These are phyloP conservation scores for Mythimna albipuncta DNA, from an alignment of 2,888 invertebrate species.

Conservation along the genomic window DNA sequence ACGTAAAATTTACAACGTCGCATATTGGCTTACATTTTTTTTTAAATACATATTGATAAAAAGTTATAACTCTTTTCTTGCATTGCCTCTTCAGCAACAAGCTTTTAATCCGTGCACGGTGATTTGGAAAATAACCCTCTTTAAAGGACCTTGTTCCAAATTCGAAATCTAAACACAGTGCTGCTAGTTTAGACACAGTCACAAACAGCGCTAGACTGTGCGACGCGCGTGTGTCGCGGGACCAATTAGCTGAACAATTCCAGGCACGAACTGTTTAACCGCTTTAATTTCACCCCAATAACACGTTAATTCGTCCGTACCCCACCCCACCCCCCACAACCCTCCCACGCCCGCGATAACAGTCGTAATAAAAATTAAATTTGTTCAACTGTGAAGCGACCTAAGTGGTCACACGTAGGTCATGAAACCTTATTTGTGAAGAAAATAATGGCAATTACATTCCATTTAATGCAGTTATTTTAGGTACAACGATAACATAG, in stretches of 20 bases:
- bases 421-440: conserved; percentile 61
- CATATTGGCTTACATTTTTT: no score
- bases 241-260: conserved; percentile 80
- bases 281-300: conserved; percentile 80
- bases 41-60: no score
- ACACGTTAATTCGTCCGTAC: conserved; percentile 75
- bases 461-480: conserved; percentile 45
- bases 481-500: conserved; percentile 3
- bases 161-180: conserved; percentile 18
- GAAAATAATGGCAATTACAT: conserved; percentile 58
- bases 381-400: conserved; percentile 71
- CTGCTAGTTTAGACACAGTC: conserved; percentile 26
- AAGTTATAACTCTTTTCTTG: neutral
- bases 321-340: conserved; percentile 40
- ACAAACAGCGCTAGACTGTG: conserved; percentile 42
- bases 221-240: conserved; percentile 74
- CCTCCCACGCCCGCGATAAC: conserved; percentile 62
- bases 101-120: no score
- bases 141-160: neutral
- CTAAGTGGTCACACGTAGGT: conserved; percentile 55
- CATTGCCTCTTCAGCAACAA: no score
- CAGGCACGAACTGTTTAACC: conserved; percentile 79
- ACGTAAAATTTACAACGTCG: no score
- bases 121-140: no score
- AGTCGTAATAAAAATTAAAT: conserved; percentile 77